Evolutionary conservation across 2,888 invertebrate genomes (phyloP).

Genomic region (Drosophila austrosaltans): DNA sequence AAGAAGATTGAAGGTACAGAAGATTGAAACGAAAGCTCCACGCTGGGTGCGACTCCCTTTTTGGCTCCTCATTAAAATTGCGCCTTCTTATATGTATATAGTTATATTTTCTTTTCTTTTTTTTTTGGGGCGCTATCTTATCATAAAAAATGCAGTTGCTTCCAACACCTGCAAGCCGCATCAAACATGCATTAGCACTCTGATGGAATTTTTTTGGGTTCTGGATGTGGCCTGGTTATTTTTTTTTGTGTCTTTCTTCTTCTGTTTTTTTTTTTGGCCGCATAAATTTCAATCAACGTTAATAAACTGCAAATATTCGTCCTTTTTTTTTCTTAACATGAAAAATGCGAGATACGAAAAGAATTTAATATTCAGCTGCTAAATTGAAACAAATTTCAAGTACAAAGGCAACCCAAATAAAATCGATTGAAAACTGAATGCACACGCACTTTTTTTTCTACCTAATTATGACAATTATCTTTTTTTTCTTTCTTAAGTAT

Average conservation of each 20-base stretch:
- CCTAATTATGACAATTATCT: no score
- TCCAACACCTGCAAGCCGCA: conserved; percentile 68
- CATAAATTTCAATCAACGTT: conserved; percentile 73
- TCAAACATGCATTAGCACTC: conserved; percentile 76
- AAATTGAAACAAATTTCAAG: conserved; percentile 19
- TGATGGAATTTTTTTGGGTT: conserved; percentile 44
- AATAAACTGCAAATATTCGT: conserved; percentile 70
- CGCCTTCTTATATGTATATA: conserved; percentile 38
- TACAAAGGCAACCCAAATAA: conserved; percentile 29
- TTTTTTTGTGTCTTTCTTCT: neutral
- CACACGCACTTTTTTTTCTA: no score
- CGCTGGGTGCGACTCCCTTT: conserved; percentile 28
- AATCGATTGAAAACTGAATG: neutral
- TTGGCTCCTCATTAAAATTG: conserved; percentile 64
- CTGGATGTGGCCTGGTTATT: conserved; percentile 18
- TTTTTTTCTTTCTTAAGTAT: neutral
- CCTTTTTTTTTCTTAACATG: conserved; percentile 32
- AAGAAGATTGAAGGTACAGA: neutral
- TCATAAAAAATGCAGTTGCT: conserved; percentile 75
- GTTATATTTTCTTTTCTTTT: no score
- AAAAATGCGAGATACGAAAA: conserved; percentile 21
- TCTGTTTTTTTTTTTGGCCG: conserved; percentile 16
- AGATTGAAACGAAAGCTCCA: conserved; percentile 14
- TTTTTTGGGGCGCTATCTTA: conserved; percentile 69
- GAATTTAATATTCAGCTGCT: conserved; percentile 28